These are phyloP conservation scores for Catostomus latipinnis DNA, from an alignment of 2,797 vertebrate genomes.

Conservation along the genomic window DNA sequence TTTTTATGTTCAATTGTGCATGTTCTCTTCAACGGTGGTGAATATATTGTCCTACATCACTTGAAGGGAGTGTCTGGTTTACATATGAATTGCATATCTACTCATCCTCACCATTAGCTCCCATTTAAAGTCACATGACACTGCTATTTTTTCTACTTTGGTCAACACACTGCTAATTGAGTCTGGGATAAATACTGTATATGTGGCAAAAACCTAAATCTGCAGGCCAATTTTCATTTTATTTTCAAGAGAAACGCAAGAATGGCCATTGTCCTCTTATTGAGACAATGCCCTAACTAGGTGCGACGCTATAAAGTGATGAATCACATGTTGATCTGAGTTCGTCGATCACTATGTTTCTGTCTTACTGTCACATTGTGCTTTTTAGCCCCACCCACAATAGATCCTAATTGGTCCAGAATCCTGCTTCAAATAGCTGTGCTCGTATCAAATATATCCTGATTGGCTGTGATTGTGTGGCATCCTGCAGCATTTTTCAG, in stretches of 20 bases:
- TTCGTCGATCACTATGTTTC: too few relatives aligned
- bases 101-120: constrained; percentile 11
- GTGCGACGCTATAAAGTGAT: neutral
- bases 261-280: neutral
- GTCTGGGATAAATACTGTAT: neutral
- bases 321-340: neutral
- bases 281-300: neutral
- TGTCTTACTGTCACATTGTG: too few relatives aligned
- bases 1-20: constrained; percentile 65
- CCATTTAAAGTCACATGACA: neutral
- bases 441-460: neutral
- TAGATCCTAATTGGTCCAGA: neutral
- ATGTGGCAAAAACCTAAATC: neutral
- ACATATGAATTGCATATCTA: constrained; percentile 28
- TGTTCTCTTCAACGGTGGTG: constrained; percentile 53
- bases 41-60: constrained; percentile 10
- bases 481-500: neutral
- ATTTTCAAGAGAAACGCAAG: neutral
- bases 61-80: constrained; percentile 19
- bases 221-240: neutral
- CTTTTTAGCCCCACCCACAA: neutral
- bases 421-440: neutral
- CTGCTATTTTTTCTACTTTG: neutral
- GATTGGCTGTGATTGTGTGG: neutral
- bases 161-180: neutral